Evolutionary conservation across 2,797 vertebrate species (phyloP).

Genomic region (Crocidura indochinensis): DNA sequence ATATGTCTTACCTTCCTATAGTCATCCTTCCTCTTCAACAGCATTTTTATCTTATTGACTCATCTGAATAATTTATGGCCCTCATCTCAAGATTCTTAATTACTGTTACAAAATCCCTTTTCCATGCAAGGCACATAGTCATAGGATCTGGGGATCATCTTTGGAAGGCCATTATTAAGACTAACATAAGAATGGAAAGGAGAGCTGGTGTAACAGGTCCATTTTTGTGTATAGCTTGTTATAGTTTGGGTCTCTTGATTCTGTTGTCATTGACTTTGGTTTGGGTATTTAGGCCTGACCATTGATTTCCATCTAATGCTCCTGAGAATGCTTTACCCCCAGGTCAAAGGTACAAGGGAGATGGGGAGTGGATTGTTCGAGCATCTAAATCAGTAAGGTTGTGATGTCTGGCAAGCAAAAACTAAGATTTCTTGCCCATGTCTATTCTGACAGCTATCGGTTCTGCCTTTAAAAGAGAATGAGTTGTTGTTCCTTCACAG

Average conservation of each 20-base stretch:
- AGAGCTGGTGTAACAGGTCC: too few relatives aligned
- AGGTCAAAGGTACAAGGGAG: not conserved
- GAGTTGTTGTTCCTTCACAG: not conserved
- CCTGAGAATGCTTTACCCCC: too few relatives aligned
- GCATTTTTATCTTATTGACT: not conserved
- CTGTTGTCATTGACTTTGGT: too few relatives aligned
- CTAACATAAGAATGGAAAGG: not conserved
- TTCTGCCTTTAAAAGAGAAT: not conserved
- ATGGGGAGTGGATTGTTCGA: not conserved
- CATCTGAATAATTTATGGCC: not conserved
- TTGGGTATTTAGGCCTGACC: too few relatives aligned
- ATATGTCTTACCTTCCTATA: not conserved
- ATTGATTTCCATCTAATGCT: too few relatives aligned
- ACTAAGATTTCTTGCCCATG: not conserved
- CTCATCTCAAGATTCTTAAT: conserved; percentile 9
- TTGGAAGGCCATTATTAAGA: not conserved
- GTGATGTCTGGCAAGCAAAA: not conserved
- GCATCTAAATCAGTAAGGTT: not conserved
- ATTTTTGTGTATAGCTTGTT: too few relatives aligned
- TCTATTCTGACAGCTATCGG: not conserved
- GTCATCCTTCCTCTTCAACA: not conserved
- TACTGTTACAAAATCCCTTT: not conserved
- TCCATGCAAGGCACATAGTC: not conserved
- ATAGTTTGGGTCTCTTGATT: too few relatives aligned
- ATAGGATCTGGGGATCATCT: not conserved